A percentile compares a stretch with the other conserved stretches of the same genome.
phyloP scores from a whole-genome alignment of 1,140 invertebrate genomes.

The Bactericera cockerelli region DNA sequence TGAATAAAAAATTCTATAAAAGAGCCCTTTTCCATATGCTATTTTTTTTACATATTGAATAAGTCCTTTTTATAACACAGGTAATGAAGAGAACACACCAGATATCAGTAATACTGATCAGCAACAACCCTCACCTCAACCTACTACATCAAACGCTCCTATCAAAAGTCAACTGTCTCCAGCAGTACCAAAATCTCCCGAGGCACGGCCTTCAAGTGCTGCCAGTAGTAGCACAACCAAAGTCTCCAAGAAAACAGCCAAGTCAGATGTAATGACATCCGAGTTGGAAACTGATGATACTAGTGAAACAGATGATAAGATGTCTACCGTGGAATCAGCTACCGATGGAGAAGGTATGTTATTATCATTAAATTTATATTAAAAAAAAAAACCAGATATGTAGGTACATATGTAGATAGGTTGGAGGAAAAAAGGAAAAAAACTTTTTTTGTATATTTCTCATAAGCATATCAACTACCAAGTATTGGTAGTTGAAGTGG shows the following conservation, averaged over 20 bases:
- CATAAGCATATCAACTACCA: too few relatives aligned
- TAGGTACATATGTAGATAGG: too few relatives aligned
- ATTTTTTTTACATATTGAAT: too few relatives aligned
- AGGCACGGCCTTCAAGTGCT: constrained; percentile 14
- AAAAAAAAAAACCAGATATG: neutral
- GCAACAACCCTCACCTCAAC: constrained; percentile 30
- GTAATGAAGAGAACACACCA: constrained; percentile 13
- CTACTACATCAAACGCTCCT: constrained; percentile 15
- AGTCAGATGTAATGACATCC: too few relatives aligned
- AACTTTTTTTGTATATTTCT: too few relatives aligned
- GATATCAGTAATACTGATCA: constrained; percentile 29
- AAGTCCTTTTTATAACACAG: too few relatives aligned
- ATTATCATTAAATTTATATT: neutral
- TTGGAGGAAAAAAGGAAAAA: too few relatives aligned
- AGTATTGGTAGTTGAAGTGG: too few relatives aligned
- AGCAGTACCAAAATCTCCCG: constrained; percentile 10
- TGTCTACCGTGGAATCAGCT: constrained; percentile 43
- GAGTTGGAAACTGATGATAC: neutral
- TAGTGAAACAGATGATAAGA: constrained; percentile 19
- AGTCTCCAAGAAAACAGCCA: too few relatives aligned
- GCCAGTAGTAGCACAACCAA: too few relatives aligned
- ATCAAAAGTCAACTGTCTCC: constrained; percentile 12
- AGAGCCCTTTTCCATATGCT: too few relatives aligned
- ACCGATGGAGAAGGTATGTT: constrained; percentile 54
- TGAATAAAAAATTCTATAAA: too few relatives aligned